phyloP scores from a whole-genome alignment of 1,140 invertebrate species.

The Heliconius himera region DNA sequence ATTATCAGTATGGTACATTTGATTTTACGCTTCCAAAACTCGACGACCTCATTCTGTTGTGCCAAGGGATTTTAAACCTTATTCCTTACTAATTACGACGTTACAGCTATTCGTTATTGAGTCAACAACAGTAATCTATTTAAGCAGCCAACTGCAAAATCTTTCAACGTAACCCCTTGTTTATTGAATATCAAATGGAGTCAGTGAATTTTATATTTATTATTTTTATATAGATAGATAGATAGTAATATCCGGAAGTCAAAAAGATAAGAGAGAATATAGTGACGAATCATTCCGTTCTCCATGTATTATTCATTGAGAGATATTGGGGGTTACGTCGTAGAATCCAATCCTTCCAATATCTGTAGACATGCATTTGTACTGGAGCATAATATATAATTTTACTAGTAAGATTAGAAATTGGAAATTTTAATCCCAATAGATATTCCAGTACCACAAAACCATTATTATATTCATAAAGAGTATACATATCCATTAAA shows the following conservation, averaged over 20 bases:
- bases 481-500: too few species aligned
- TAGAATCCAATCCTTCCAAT: too few species aligned
- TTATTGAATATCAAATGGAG: conserved; percentile 44
- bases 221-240: background rate
- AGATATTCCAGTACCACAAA: too few species aligned
- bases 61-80: conserved; percentile 58
- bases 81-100: conserved; percentile 57
- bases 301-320: background rate
- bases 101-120: conserved; percentile 46
- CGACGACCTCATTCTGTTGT: conserved; percentile 48
- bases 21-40: conserved; percentile 67
- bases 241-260: background rate
- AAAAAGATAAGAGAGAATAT: background rate
- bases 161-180: conserved; percentile 43
- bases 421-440: too few species aligned
- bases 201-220: conserved; percentile 22
- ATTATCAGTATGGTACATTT: conserved; percentile 73
- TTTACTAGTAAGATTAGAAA: too few species aligned
- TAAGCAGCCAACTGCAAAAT: conserved; percentile 55
- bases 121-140: conserved; percentile 58
- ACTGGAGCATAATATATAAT: too few species aligned
- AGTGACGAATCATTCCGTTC: background rate
- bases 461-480: too few species aligned
- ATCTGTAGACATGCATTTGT: too few species aligned
- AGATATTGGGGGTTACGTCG: too few species aligned